Evolutionary conservation across 2,888 invertebrate genomes (phyloP), one percentile per base, ranked within the genome.

Genomic region (Drosophila differens): DNA sequence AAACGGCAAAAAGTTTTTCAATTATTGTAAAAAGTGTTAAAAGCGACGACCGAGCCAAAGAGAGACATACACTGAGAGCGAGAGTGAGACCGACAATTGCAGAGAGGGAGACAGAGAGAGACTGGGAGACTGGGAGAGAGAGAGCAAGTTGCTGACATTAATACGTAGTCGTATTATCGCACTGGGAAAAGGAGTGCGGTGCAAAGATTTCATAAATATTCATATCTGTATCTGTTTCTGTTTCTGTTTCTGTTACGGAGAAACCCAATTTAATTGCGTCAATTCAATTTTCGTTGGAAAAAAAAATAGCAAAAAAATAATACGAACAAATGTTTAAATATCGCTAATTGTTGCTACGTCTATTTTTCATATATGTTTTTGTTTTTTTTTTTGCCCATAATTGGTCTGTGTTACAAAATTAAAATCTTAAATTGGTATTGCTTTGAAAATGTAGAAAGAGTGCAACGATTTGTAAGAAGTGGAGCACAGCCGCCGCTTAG

Each of bases 11-110:
- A 86, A 85, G 84, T 87, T 89, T 82, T 87, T 84, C 84, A 85
- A 84, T 85, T 89, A 86, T 89, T 85, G 86, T 81, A 75, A 82
- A 89, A 87, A 85, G 90, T 87, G 88, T 88, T 79, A 79, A 83
- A 81, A 87, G 74, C 75, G 58, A 51, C 74, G 59, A n/a, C 52
- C 66, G 54, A 64, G 47, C 62, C 61, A 65, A 51, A 54, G 5
- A 54, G 49, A 57, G 51, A 53, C 12, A 1, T 2, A 1, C 14
- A 3, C 44, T 22, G 63, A 64, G 64, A 54, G 59, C 10, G 39
- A n/a, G 58, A 44, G 39, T 1, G 66, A 55, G 54, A 22, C 59
- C 33, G 58, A 53, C 51, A 44, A 37, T 19, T 37, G 22, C 16
- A 49, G 39, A 60, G 49, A 35, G 16, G 55, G n/a, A 41, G 51